phyloP scores from a whole-genome alignment of 2,797 vertebrate genomes.

The Cercopithecus petaurista region DNA sequence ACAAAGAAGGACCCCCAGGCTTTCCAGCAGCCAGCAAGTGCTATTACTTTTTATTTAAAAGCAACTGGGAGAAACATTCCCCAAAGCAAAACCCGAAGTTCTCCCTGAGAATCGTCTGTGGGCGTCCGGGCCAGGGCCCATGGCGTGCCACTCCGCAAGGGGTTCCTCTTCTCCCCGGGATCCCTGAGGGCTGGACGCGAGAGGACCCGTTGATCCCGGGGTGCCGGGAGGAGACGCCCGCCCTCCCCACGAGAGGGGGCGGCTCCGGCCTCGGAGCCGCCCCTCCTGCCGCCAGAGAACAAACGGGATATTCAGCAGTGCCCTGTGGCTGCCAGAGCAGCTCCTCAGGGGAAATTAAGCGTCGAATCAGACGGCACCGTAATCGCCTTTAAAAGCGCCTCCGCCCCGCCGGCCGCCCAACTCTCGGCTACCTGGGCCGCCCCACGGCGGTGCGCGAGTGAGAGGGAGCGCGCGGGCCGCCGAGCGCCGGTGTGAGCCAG shows the following conservation, averaged over 20 bases:
- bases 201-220: slow-evolving; percentile 2
- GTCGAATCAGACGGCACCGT: slow-evolving; percentile 41
- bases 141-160: not conserved
- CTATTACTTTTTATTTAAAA: not conserved
- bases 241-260: slow-evolving; percentile 45
- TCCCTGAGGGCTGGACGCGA: not conserved
- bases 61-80: not conserved
- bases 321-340: slow-evolving; percentile 83
- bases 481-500: slow-evolving; percentile 57
- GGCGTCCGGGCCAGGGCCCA: not conserved
- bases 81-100: not conserved
- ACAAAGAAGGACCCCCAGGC: not conserved
- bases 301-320: slow-evolving; percentile 91
- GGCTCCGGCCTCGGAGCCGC: slow-evolving; percentile 33
- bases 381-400: slow-evolving; percentile 76
- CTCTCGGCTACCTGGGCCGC: slow-evolving; percentile 70
- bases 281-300: slow-evolving; percentile 86
- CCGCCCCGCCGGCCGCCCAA: slow-evolving; percentile 51
- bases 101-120: not conserved
- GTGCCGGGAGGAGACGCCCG: slow-evolving; percentile 62
- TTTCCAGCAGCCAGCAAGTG: not conserved
- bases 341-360: slow-evolving; percentile 85
- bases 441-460: not conserved
- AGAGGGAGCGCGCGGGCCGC: not conserved
- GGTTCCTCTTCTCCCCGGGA: not conserved